Evolutionary conservation across 2,797 vertebrate genomes (phyloP).

Genomic region (Crocidura indochinensis): DNA sequence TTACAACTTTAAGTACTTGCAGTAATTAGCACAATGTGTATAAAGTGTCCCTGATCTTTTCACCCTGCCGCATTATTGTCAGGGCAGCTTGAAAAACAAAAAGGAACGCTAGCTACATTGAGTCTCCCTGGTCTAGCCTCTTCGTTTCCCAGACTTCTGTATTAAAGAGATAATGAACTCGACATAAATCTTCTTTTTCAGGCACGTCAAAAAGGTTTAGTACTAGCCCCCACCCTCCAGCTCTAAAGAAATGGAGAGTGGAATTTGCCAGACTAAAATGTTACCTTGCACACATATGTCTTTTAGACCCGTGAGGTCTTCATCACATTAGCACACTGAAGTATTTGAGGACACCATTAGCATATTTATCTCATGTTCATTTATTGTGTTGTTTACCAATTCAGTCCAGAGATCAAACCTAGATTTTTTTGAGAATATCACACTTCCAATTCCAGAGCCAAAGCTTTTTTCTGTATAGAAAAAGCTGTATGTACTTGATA

Average conservation of each 20-base stretch:
- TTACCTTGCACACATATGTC: constrained; percentile 61
- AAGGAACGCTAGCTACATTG: constrained; percentile 88
- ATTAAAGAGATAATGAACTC: constrained; percentile 89
- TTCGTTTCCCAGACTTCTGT: constrained; percentile 89
- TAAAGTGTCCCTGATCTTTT: constrained; percentile 94
- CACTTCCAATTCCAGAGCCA: constrained; percentile 22
- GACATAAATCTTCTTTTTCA: constrained; percentile 87
- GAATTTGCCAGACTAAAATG: constrained; percentile 73
- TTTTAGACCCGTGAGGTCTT: constrained; percentile 69
- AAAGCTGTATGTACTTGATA: constrained; percentile 24
- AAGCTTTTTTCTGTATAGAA: constrained; percentile 14
- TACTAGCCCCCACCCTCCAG: constrained; percentile 63
- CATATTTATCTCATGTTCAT: constrained; percentile 77
- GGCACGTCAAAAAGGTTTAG: constrained; percentile 82
- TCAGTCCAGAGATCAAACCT: constrained; percentile 72
- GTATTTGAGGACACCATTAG: constrained; percentile 57
- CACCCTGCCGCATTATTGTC: constrained; percentile 93
- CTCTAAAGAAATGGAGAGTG: constrained; percentile 66
- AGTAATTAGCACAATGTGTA: constrained; percentile 94
- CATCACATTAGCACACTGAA: constrained; percentile 71
- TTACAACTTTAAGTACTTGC: constrained; percentile 95
- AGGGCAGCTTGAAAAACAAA: constrained; percentile 91
- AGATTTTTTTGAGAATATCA: constrained; percentile 50
- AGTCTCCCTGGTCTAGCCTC: constrained; percentile 86
- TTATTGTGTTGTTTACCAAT: constrained; percentile 77